Base-by-base conservation (phyloP, 2,797 vertebrate species). In the Anabacerthia variegaticeps region DNA sequence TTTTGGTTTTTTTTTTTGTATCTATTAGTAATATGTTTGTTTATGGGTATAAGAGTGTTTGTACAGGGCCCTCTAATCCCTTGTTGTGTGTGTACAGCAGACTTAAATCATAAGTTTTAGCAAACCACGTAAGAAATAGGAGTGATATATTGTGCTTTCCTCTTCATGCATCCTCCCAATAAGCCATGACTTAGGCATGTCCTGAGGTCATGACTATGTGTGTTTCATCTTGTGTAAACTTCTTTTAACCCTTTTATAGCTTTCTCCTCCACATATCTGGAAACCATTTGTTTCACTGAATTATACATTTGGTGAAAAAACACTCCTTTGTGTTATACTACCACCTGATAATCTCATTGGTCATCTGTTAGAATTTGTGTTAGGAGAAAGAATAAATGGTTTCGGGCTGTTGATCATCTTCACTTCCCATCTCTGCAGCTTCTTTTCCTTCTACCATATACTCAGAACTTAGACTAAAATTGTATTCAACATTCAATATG, bases 1-100 rank as follows among this genome's bases (percentile, higher is more conserved):
- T 12, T 2, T 24, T 14, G 10, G 1, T 2, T 3, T 6, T 71
- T 1, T 44, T 58, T 44, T 32, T 44, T 3, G 10, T 69, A 20
- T 59, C 10, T 72, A 7, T 61, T 56, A 13, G 5, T 14, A 67
- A 73, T 59, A 14, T 67, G 39, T 48, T 79, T 69, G 55, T 62
- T 69, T 76, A 27, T 14, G 9, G 55, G 7, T 4, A 14, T 43
- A 56, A 68, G 4, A 30, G 9, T 28, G 52, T 78, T 86, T 61
- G 7, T 62, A 78, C 6, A 73, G n/a, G n/a, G 85, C 23, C 46
- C 49, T 44, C 49, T 89, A 32, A 2, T 37, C 41, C n/a, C 18
- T 46, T 61, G 30, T 27, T 30, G 43, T 58, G 9, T 46, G 67
- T 51, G 7, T 43, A 65, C 7, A 69, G 20, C 43, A 85, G 48